Conservation (phyloP, 2,888 invertebrate genomes). For the Diadegma fenestrale region DNA sequence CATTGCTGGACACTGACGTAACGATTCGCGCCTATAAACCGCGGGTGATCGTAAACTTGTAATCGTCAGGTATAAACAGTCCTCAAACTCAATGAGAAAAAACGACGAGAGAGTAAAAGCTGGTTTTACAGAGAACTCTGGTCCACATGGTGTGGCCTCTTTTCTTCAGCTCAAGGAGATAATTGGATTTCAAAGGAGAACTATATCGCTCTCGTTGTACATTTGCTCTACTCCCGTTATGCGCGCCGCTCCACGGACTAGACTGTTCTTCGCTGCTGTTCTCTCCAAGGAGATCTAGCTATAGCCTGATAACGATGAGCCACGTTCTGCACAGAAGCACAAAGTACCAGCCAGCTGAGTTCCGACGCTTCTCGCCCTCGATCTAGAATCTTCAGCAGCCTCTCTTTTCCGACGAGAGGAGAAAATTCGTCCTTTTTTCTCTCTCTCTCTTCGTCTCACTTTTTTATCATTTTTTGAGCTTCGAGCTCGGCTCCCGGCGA, state of each 20-base stretch:
- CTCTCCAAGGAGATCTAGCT: conserved; percentile 42
- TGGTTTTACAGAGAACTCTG: conserved; percentile 17
- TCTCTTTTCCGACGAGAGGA: conserved; percentile 8
- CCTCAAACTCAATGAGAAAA: conserved; percentile 43
- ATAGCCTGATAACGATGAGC: conserved; percentile 62
- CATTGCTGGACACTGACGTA: conserved; percentile 2
- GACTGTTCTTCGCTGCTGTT: conserved; percentile 27
- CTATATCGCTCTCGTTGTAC: conserved; percentile 28
- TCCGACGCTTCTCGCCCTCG: conserved; percentile 46
- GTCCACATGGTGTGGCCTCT: conserved; percentile 27
- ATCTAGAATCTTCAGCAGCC: conserved; percentile 45
- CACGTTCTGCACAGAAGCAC: conserved; percentile 43
- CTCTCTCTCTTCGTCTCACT: conserved; percentile 16
- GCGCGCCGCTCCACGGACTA: not conserved
- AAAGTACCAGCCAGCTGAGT: conserved; percentile 30
- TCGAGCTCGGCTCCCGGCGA: too few species aligned
- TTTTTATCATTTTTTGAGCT: not conserved
- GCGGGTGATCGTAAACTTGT: conserved; percentile 12
- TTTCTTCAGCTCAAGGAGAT: conserved; percentile 43
- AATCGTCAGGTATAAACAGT: conserved; percentile 44
- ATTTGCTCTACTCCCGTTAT: conserved; percentile 37
- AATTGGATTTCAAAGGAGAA: conserved; percentile 60
- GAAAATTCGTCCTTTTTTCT: not conserved
- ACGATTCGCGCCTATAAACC: conserved; percentile 22
- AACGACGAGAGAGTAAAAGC: conserved; percentile 6